Base-by-base conservation (phyloP, 2,888 invertebrate species). In the Eilema caniola region DNA sequence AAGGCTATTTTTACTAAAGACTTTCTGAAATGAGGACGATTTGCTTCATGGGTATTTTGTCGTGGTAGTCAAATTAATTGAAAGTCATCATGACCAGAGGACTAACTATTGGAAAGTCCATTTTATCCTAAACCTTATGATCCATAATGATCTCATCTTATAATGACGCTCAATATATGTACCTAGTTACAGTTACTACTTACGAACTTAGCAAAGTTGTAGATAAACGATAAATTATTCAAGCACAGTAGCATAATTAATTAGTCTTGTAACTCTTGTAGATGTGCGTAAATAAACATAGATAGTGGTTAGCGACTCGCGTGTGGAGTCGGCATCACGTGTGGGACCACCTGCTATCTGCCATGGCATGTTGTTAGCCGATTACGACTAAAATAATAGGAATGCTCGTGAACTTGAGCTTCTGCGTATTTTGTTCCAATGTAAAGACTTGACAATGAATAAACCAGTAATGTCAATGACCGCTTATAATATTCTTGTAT, bases 321-420 rank as follows among this genome's bases (percentile, higher is more conserved):
- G 64, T 67, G 72, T 47, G 23, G 7, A 24, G 8, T 62, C 41
- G 41, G 1, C 41, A 16, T 41, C 61, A 67, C 62, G 70, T 70
- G 69, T 57, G 24, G 31, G 25, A 62, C 53, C 73, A 70, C 70
- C 73, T 73, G 67, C 47, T 66, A 56, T 33, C 65, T 69, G 57
- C 20, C 25, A 23, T 69, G 66, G n/a, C 53, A n/a, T 53, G 53
- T 64, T 66, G 62, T 63, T 72, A 66, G 31, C 62, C 20, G 61
- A 60, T 69, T 64, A 72, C 25, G 16, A 56, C 31, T n/a, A 62
- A 62, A 67, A 56, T 67, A 56, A 53, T 67, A 56, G 12, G 20
- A 24, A 24, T 25, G 33, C 12, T 12, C 37, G 20, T 66, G n/a
- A 41, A 60, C 66, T 31, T 61, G 5, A 28, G 1, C 47, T 62